Conservation (phyloP, 2,113 vertebrate species). For the Zosterops borbonicus region DNA sequence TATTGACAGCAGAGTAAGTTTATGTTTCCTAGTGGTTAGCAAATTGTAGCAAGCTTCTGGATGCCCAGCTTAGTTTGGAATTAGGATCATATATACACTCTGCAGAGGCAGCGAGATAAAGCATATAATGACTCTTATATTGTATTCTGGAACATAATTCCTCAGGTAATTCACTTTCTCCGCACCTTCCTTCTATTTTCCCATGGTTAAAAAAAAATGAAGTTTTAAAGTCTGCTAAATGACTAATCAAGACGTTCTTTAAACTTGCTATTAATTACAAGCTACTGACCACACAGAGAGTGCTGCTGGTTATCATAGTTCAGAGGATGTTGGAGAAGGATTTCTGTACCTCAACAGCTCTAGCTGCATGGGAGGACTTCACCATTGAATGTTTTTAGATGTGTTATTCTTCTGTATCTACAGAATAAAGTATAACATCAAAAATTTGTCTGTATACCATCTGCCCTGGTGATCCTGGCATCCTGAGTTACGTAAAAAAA, state of each 20-base stretch:
- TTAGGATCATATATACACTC: constrained; percentile 23
- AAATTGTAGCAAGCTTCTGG: constrained; percentile 28
- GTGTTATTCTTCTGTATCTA: neutral
- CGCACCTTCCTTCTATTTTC: neutral
- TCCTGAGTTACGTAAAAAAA: neutral
- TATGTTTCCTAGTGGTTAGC: constrained; percentile 43
- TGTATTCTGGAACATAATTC: neutral
- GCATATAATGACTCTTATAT: neutral
- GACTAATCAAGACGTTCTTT: neutral
- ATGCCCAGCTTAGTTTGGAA: constrained; percentile 44
- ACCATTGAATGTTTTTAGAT: neutral
- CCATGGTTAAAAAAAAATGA: neutral
- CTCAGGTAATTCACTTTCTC: neutral
- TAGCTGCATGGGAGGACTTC: neutral
- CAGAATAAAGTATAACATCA: neutral
- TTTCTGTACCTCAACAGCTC: neutral
- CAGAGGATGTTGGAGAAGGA: neutral
- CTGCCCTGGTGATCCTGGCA: neutral
- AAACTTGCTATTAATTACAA: neutral
- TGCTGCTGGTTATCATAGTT: neutral
- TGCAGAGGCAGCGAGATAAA: neutral
- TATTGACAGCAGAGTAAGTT: constrained; percentile 33
- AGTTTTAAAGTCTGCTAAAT: neutral
- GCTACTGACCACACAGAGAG: neutral
- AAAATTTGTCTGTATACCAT: neutral